Conservation (phyloP, 2,797 vertebrate genomes). For the Chrysocyon brachyurus region DNA sequence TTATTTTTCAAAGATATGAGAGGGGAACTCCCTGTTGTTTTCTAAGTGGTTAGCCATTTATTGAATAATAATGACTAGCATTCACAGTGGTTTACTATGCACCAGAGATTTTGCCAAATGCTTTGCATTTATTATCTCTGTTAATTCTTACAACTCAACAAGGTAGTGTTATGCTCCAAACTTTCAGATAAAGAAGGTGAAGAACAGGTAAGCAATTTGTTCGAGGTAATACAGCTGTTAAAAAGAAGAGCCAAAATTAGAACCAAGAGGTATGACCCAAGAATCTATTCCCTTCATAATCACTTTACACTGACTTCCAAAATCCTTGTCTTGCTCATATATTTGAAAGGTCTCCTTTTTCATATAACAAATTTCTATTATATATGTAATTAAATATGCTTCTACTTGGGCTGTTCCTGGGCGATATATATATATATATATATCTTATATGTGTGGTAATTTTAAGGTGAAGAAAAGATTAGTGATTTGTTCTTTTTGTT, state of each 20-base stretch:
- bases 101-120: not conserved
- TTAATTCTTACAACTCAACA: slow-evolving; percentile 5
- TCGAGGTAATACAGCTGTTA: not conserved
- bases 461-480: slow-evolving; percentile 2
- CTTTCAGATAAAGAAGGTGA: not conserved
- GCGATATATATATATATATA: not conserved
- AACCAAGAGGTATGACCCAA: not conserved
- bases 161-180: not conserved
- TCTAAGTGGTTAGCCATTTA: not conserved
- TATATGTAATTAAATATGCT: not conserved
- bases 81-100: not conserved
- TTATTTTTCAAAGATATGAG: not conserved
- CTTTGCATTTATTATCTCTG: not conserved
- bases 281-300: slow-evolving; percentile 3
- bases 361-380: not conserved
- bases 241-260: not conserved
- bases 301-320: not conserved
- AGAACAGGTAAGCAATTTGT: not conserved
- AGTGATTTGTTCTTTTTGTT: not conserved
- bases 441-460: not conserved
- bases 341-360: not conserved
- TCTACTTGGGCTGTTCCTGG: not conserved
- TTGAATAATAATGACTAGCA: not conserved
- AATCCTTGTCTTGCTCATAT: not conserved
- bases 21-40: not conserved